Evolutionary conservation across 2,888 invertebrate genomes (phyloP), one percentile per base, ranked within the genome.

Genomic region (Lepidonotus clava): DNA sequence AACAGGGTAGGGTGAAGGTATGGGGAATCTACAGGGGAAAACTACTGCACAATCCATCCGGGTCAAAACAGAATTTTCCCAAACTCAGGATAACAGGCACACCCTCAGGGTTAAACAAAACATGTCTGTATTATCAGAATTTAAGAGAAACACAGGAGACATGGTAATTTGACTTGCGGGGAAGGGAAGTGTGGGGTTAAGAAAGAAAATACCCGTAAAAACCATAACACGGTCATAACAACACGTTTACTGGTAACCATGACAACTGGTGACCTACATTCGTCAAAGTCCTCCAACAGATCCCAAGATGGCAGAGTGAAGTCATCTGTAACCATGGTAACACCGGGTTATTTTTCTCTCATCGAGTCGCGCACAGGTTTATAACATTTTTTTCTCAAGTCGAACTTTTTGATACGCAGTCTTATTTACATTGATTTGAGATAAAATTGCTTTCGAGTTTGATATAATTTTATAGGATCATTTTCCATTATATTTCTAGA

Each of bases 261-360:
- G 71, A 18, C 38, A 38, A 34, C 71, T 38, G 6, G 24, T 46
- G 80, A 80, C 80, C 80, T 80, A 80, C 80, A 80, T 80, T 80
- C 80, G 46, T 80, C 80, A 80, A 80, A 80, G 80, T 80, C 80
- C 80, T 80, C 80, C 80, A 80, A 80, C 34, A 80, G 80, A 80
- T 80, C 80, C 80, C 80, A 80, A 80, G 80, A 80, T 80, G 80
- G 80, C 46, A 80, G 80, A 46, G 80, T 80, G 80, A 80, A 46
- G 80, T 80, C 80, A 80, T 80, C 80, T 80, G 80, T 80, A 80
- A 80, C 80, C 80, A n/a, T 41, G 80, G 80, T 80, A 80, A 80
- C 51, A 80, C 28, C 34, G 8, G 32, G 51, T 41, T 46, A 80
- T 80, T 71, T 34, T n/a, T n/a, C n/a, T n/a, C n/a, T n/a, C n/a